Evolutionary conservation across 2,797 vertebrate genomes (phyloP).

Genomic region (Leptatherina wallacei): DNA sequence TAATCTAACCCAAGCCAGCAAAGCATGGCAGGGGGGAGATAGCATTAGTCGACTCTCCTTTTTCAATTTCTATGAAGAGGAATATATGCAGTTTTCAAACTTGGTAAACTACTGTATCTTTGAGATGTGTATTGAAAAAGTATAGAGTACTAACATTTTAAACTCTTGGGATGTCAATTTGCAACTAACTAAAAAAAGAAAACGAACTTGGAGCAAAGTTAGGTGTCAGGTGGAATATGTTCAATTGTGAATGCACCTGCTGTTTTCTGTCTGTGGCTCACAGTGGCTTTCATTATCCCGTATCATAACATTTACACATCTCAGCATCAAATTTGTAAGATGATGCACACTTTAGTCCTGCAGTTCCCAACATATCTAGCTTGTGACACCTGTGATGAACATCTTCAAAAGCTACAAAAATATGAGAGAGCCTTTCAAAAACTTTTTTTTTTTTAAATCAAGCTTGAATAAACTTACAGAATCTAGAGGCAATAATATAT

Average conservation of each 20-base stretch:
- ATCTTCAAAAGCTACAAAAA: neutral
- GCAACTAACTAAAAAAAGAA: slow-evolving; percentile 38
- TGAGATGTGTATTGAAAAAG: slow-evolving; percentile 38
- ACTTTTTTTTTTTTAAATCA: too few species aligned
- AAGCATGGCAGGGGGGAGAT: slow-evolving; percentile 55
- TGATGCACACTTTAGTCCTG: too few species aligned
- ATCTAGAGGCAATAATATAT: too few species aligned
- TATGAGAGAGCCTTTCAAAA: too few species aligned
- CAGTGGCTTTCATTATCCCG: slow-evolving; percentile 26
- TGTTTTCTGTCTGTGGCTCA: slow-evolving; percentile 41
- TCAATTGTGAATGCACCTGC: slow-evolving; percentile 31
- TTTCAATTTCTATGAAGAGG: slow-evolving; percentile 53
- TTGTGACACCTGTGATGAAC: neutral
- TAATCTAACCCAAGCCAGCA: slow-evolving; percentile 68
- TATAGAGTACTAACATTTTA: slow-evolving; percentile 28
- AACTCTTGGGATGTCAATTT: slow-evolving; percentile 36
- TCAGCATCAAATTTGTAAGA: slow-evolving; percentile 9
- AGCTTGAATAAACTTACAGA: too few species aligned
- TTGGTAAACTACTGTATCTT: slow-evolving; percentile 33
- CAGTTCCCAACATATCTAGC: neutral
- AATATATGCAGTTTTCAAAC: slow-evolving; percentile 44
- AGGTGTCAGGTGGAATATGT: slow-evolving; percentile 11
- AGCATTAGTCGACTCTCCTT: slow-evolving; percentile 44
- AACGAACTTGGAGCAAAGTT: slow-evolving; percentile 18
- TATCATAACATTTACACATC: slow-evolving; percentile 19